Evolutionary conservation across 2,113 vertebrate genomes (phyloP).

Genomic region (Hirundichthys speculiger): DNA sequence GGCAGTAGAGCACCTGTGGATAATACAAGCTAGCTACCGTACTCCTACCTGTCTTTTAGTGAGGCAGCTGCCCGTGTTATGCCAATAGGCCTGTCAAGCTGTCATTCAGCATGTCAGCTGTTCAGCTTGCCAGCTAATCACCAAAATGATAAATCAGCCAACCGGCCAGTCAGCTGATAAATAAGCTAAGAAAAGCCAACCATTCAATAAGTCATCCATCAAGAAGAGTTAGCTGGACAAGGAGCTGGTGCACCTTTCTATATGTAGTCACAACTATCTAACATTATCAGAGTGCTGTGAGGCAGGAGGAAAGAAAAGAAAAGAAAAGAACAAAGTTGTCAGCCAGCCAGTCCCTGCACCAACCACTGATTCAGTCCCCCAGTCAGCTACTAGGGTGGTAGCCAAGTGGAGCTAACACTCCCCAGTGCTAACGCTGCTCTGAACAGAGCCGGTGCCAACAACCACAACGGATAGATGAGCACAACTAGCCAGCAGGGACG

Average conservation of each 20-base stretch:
- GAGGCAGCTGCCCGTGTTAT: slow-evolving; percentile 10
- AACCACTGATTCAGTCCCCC: slow-evolving; percentile 14
- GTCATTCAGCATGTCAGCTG: slow-evolving; percentile 20
- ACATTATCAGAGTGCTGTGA: slow-evolving; percentile 4
- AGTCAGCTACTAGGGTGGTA: slow-evolving; percentile 27
- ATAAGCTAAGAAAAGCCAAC: slow-evolving; percentile 6
- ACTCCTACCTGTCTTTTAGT: slow-evolving; percentile 5
- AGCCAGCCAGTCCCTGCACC: slow-evolving; percentile 1
- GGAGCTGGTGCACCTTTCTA: background rate
- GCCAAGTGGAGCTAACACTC: slow-evolving; percentile 45
- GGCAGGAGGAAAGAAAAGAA: no score
- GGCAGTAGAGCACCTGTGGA: background rate
- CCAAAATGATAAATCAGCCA: slow-evolving; percentile 1
- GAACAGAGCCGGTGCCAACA: slow-evolving; percentile 29
- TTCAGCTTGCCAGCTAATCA: slow-evolving; percentile 11
- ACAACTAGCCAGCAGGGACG: slow-evolving; percentile 64
- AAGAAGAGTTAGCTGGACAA: background rate
- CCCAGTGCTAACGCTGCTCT: slow-evolving; percentile 29
- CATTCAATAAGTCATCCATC: background rate
- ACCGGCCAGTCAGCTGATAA: background rate
- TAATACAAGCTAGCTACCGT: slow-evolving; percentile 11
- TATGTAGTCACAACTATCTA: background rate
- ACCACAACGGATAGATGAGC: slow-evolving; percentile 10
- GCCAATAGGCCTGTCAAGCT: slow-evolving; percentile 17
- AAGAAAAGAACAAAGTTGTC: slow-evolving; percentile 16